phyloP scores from a whole-genome alignment of 2,113 vertebrate genomes.

The Chrysochloris asiatica region DNA sequence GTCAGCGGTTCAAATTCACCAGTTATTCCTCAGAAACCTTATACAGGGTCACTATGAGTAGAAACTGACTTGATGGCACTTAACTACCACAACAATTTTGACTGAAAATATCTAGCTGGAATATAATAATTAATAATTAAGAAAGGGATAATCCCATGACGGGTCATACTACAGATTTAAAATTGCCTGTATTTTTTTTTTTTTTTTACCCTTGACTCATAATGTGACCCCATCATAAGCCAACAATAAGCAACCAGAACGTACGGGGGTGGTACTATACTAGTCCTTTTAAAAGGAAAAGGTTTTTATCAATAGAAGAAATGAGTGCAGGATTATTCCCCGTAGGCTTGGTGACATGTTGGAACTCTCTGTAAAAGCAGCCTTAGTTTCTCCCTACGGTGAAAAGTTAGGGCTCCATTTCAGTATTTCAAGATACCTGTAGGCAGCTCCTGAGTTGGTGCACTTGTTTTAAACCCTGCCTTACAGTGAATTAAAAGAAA shows the following conservation, averaged over 20 bases:
- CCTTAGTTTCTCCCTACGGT: slow-evolving; percentile 59
- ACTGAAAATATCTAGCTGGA: slow-evolving; percentile 42
- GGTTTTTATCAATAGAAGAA: slow-evolving; percentile 44
- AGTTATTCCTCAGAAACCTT: too few relatives aligned
- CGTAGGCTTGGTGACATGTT: slow-evolving; percentile 40
- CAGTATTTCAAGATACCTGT: slow-evolving; percentile 66
- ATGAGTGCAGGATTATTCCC: slow-evolving; percentile 59
- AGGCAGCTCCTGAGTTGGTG: slow-evolving; percentile 63
- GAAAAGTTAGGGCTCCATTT: slow-evolving; percentile 74
- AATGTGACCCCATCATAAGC: not conserved
- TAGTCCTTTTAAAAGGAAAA: slow-evolving; percentile 57
- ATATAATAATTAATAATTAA: slow-evolving; percentile 56
- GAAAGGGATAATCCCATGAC: slow-evolving; percentile 23
- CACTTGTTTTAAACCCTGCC: slow-evolving; percentile 39
- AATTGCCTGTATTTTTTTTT: not conserved
- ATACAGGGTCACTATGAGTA: too few relatives aligned
- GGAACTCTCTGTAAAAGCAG: slow-evolving; percentile 45
- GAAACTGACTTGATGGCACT: too few relatives aligned
- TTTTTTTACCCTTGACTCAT: slow-evolving; percentile 47
- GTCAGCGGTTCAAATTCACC: too few relatives aligned
- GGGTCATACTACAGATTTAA: not conserved
- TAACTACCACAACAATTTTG: too few relatives aligned
- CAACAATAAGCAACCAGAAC: not conserved
- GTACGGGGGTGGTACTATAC: slow-evolving; percentile 1
- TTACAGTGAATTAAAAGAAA: slow-evolving; percentile 36